These are phyloP conservation scores for Hirtodrosophila confusa DNA, from an alignment of 2,888 invertebrate species.

Conservation along the genomic window DNA sequence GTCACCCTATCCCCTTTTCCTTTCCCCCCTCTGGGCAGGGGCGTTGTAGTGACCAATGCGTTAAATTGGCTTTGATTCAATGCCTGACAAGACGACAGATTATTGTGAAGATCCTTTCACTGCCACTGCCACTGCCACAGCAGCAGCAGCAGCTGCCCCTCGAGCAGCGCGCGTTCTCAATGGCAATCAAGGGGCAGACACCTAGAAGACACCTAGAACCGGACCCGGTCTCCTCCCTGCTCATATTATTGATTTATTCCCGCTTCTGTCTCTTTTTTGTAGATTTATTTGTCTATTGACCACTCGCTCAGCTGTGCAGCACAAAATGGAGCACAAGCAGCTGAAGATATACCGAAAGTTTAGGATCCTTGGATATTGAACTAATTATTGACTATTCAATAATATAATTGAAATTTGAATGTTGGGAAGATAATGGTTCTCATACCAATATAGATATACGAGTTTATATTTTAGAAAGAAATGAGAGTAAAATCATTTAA, in stretches of 20 bases:
- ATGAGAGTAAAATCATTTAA: no score
- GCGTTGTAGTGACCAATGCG: conserved; percentile 72
- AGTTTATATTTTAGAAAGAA: no score
- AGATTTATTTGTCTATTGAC: conserved; percentile 40
- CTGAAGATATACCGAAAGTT: no score
- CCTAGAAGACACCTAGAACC: neutral
- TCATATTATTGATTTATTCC: conserved; percentile 67
- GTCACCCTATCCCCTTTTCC: conserved; percentile 5
- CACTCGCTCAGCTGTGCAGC: conserved; percentile 26
- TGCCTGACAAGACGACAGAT: conserved; percentile 60
- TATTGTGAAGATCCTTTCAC: conserved; percentile 44
- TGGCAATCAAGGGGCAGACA: conserved; percentile 24
- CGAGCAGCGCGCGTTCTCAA: conserved; percentile 26
- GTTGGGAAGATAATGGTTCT: no score
- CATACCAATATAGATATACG: no score
- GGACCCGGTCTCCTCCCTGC: conserved; percentile 13
- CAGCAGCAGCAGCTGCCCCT: conserved; percentile 27
- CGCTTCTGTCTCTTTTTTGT: conserved; percentile 36
- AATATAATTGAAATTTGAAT: no score
- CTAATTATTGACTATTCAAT: no score
- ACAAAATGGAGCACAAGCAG: neutral
- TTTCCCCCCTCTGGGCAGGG: conserved; percentile 27
- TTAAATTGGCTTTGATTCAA: conserved; percentile 71
- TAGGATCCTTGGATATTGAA: no score
- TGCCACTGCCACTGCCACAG: conserved; percentile 18